Percentiles rank a stretch among this genome's conserved stretches.
These are phyloP conservation scores for Siniperca knerii DNA, from an alignment of 2,113 vertebrate species.

Conservation along the genomic window DNA sequence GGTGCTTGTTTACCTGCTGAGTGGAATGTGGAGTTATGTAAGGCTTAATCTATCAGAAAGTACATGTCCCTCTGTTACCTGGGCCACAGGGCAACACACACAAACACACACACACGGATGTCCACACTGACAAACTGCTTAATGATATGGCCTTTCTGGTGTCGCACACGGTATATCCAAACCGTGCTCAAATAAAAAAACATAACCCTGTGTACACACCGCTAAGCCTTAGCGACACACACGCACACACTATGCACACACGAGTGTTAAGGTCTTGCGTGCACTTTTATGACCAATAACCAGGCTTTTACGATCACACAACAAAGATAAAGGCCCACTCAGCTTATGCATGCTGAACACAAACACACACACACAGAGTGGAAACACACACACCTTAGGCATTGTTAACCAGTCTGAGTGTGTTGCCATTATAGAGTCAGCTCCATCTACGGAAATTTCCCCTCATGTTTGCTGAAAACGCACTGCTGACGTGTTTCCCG, in stretches of 20 bases:
- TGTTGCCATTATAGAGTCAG: slow-evolving; percentile 17
- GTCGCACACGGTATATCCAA: neutral
- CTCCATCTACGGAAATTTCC: slow-evolving; percentile 36
- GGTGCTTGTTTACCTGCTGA: slow-evolving; percentile 74
- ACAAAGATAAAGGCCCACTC: slow-evolving; percentile 56
- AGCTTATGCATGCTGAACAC: slow-evolving; percentile 28
- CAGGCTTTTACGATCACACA: slow-evolving; percentile 44
- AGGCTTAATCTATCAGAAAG: slow-evolving; percentile 71
- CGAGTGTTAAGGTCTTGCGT: slow-evolving; percentile 6
- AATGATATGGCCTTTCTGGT: slow-evolving; percentile 32
- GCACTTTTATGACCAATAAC: slow-evolving; percentile 61
- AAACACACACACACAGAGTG: slow-evolving; percentile 12
- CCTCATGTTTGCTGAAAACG: slow-evolving; percentile 36
- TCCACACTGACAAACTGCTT: slow-evolving; percentile 41
- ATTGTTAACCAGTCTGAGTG: neutral
- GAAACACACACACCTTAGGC: slow-evolving; percentile 38
- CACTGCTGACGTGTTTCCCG: slow-evolving; percentile 26
- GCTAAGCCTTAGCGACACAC: slow-evolving; percentile 17
- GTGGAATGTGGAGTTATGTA: slow-evolving; percentile 69
- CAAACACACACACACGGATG: slow-evolving; percentile 13
- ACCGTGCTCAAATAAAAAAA: slow-evolving; percentile 25
- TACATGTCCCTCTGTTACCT: slow-evolving; percentile 61
- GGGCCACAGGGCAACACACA: slow-evolving; percentile 49
- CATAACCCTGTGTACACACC: slow-evolving; percentile 17
- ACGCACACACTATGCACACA: neutral